Base-by-base conservation (phyloP, 2,888 invertebrate species). In the Idaea aversata region DNA sequence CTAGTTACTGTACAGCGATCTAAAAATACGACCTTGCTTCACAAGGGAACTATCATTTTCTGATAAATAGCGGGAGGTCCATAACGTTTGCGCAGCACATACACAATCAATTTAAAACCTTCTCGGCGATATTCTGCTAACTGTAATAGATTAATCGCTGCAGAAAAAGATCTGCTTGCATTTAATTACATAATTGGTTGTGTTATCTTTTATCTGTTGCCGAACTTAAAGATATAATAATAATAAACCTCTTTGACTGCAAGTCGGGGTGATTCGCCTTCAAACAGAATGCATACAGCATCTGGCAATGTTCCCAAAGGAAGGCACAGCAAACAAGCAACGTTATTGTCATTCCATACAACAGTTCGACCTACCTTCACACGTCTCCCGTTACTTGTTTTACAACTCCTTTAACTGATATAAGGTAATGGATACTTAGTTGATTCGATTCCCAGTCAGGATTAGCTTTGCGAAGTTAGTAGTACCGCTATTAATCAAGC, bases 1-100 rank as follows among this genome's bases (percentile, higher is more conserved):
- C 77, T 72, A 70, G 84, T 81, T 85, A 85, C 88, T 85, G 82
- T 86, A 83, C 84, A 83, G 77, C 79, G 69, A 71, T 81, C 81
- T 88, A 89, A 87, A 83, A 87, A 88, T 79, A 79, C 76, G 78
- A 75, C 78, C 82, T 78, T 81, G 47, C 75, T 80, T 81, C 80
- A 77, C 75, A 79, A 81, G 79, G 78, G 77, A 69, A 73, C 69
- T 71, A 65, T 65, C 72, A 75, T 74, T 83, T 78, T 77, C 75
- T 77, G 67, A 77, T 79, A 76, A 75, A 74, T 76, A 72, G 47
- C 47, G 7, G 7, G 47, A 3, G 66, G 65, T 72, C 67, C 67
- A 69, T 69, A 69, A 69, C 61, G 57, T 60, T 68, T 64, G 62
- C 67, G 67, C 59, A 67, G 13, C 10, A 70, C 63, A 65, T 47